Evolutionary conservation across 2,888 invertebrate species (phyloP), one percentile per base, ranked within the genome.

Genomic region (Boloria euphrosyne): DNA sequence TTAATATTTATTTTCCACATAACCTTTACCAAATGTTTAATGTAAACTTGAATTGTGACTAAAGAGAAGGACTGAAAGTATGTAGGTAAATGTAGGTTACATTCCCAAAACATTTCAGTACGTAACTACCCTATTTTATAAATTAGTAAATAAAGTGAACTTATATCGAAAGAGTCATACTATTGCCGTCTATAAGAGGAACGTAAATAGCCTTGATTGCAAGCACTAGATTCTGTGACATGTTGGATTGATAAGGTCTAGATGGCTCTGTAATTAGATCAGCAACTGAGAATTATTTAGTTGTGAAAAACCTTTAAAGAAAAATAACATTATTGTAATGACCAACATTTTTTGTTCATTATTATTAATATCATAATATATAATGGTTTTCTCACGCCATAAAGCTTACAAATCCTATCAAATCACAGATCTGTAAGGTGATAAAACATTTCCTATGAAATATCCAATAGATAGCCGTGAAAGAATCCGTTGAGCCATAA

Each of bases 141-240:
- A 17, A 55, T 65, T 51, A 49, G 51, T 65, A 13, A 44, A 53
- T 53, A 38, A 58, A 60, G 53, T 18, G 18, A 58, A 10, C 60
- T 65, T 58, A 49, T 52, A 50, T 61, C 53, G 27, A 59, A 58
- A 22, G 54, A 71, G 71, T 73, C 70, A 71, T 71, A 71, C 69
- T 51, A 70, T 38, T 38, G 67, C 46, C 60, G 38, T 62, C 62
- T 54, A 55, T 66, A 62, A 60, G 66, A 55, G 71, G 69, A 72
- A 74, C 72, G 74, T 66, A 69, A 71, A 70, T 69, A 71, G 68
- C 73, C 71, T 69, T 71, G 69, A 66, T 52, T 59, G 55, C 27
- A 57, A 65, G 54, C 54, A 64, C 65, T 67, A 57, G 38, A 61
- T 50, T 65, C 52, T 58, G 27, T 59, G 51, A 50, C 55, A 60